Conservation (phyloP, 2,797 vertebrate genomes). For the Clarias fuscus region DNA sequence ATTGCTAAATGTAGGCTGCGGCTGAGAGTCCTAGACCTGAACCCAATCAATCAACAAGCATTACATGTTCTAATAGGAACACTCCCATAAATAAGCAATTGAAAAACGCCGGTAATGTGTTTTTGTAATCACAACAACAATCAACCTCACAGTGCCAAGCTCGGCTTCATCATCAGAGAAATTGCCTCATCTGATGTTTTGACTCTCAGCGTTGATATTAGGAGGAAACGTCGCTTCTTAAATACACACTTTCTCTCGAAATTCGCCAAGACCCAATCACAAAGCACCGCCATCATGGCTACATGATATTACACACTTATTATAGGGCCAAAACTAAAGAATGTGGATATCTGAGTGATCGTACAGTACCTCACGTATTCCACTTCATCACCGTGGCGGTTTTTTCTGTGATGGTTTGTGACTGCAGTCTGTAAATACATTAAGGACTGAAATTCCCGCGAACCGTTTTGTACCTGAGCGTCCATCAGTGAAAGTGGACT, state of each 20-base stretch:
- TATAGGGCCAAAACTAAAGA: neutral
- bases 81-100: slow-evolving; percentile 13
- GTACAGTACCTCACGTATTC: neutral
- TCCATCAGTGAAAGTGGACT: too few species aligned
- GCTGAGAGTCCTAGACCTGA: slow-evolving; percentile 17
- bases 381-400: too few species aligned
- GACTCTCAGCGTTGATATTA: neutral
- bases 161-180: neutral
- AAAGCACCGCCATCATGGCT: neutral
- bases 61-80: neutral
- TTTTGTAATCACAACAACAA: slow-evolving; percentile 18
- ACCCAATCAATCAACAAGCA: slow-evolving; percentile 12
- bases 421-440: too few species aligned
- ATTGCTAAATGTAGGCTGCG: slow-evolving; percentile 13
- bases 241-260: neutral
- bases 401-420: too few species aligned
- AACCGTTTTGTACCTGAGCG: too few species aligned
- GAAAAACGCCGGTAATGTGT: neutral
- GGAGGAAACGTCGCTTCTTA: neutral
- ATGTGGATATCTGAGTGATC: neutral
- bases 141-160: neutral
- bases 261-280: neutral
- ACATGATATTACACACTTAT: neutral
- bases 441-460: too few species aligned
- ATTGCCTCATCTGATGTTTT: neutral